A percentile compares a stretch with the other conserved stretches of the same genome.
Evolutionary conservation across 2,113 vertebrate species (phyloP).

Genomic region (Perccottus glenii): DNA sequence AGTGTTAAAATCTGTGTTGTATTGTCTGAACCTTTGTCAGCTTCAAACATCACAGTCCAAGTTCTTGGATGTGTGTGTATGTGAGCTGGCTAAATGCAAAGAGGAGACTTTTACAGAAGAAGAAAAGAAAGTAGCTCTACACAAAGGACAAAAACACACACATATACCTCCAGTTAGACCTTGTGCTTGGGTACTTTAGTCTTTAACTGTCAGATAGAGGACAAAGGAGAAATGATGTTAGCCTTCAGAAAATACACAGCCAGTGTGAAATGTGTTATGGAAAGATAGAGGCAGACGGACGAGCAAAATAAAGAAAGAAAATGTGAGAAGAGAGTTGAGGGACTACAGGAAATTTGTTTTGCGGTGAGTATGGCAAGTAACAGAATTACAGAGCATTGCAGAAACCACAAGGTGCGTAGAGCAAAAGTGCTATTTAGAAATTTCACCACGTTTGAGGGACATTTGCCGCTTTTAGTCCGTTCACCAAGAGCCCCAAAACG

Average conservation of each 20-base stretch:
- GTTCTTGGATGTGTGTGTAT: slow-evolving; percentile 15
- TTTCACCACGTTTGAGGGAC: too few species aligned
- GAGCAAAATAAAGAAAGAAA: slow-evolving; percentile 15
- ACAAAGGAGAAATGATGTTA: neutral
- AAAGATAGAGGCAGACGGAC: neutral
- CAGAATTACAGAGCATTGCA: too few species aligned
- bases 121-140: neutral
- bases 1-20: slow-evolving; percentile 30
- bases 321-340: slow-evolving; percentile 3
- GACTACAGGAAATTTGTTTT: neutral
- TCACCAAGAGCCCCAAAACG: too few species aligned
- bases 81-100: slow-evolving; percentile 18
- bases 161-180: slow-evolving; percentile 17
- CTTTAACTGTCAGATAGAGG: neutral
- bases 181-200: slow-evolving; percentile 19
- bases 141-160: slow-evolving; percentile 5
- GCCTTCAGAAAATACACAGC: slow-evolving; percentile 9
- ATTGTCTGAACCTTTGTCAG: slow-evolving; percentile 19
- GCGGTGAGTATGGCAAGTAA: too few species aligned
- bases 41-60: slow-evolving; percentile 27
- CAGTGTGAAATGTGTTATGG: slow-evolving; percentile 19
- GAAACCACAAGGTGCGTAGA: too few species aligned
- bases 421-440: too few species aligned
- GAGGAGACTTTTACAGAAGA: too few species aligned
- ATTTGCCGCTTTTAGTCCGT: too few species aligned